Evolutionary conservation across 2,888 invertebrate genomes (phyloP).

Genomic region (Sialis fuliginosa): DNA sequence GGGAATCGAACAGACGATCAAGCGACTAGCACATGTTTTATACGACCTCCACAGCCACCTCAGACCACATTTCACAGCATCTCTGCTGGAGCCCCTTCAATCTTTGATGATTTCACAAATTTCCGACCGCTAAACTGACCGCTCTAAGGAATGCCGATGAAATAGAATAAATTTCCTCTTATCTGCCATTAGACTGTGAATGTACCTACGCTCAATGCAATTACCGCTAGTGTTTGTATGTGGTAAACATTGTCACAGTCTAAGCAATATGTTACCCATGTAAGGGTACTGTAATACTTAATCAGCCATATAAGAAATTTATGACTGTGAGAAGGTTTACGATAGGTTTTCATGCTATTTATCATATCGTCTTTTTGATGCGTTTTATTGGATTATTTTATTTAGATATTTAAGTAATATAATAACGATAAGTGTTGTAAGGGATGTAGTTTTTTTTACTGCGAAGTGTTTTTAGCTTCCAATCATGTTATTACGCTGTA

Average conservation of each 20-base stretch:
- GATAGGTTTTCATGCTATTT: background rate
- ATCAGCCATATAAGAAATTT: constrained; percentile 2
- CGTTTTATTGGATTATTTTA: too few species aligned
- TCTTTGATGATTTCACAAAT: constrained; percentile 1
- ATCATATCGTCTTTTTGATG: background rate
- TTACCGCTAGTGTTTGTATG: too few species aligned
- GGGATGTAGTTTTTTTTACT: too few species aligned
- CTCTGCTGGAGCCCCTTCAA: background rate
- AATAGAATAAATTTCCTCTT: constrained; percentile 1
- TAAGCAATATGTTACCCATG: background rate
- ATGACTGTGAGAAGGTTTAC: constrained; percentile 2
- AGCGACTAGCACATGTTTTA: too few species aligned
- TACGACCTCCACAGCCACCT: background rate
- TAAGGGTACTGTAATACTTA: constrained; percentile 1
- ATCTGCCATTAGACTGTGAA: background rate
- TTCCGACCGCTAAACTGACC: constrained; percentile 1
- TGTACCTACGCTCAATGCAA: background rate
- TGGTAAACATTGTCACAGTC: background rate
- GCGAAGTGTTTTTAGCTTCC: too few species aligned
- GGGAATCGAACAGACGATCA: too few species aligned
- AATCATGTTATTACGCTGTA: too few species aligned
- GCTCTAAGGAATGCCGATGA: constrained; percentile 1
- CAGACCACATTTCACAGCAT: background rate
- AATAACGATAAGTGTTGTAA: too few species aligned
- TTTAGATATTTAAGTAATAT: too few species aligned